Evolutionary conservation across 2,888 invertebrate genomes (phyloP), one percentile per base, ranked within the genome.

Genomic region (Drosophila peninsularis): DNA sequence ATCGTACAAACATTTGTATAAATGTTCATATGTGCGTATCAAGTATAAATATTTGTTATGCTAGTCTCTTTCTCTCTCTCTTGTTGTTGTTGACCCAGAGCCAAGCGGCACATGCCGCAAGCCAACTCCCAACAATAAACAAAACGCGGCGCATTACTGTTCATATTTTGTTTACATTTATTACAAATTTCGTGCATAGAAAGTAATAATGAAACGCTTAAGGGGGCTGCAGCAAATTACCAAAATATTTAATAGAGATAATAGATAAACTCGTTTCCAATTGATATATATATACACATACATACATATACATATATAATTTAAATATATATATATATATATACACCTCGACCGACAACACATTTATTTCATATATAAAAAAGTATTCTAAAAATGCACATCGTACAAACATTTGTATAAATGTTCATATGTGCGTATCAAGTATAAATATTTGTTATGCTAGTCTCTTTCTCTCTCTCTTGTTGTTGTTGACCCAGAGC

Each of bases 61-160:
- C 49, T 65, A 74, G 63, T 78, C 75, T 63, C 42, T 10, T 6
- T 6, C 14, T 14, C 14, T 44, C 5, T 41, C 36, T 11, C 5
- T 37, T 5, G 30, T 32, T 27, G 10, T 75, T 75, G 60, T 68
- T 78, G 78, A 68, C 62, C 67, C 52, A 67, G 27, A 67, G 68
- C 49, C 56, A 17, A 60, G 64, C 34, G 70, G 78, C 84, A 76
- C 87, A 89, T 84, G 83, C 83, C 89, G 74, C 89, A 81, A 67
- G 57, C 78, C 63, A 47, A 62, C 71, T 71, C 61, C 55, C 70
- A 78, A 71, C 72, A 84, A 84, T 81, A 89, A 87, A 89, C 85
- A 84, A 75, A 60, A 56, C 66, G 75, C 24, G 62, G 57, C 60
- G 11, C 17, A 47, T 30, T 47, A 1, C 17, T 32, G 41, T 58